Base-by-base conservation (phyloP, 2,888 invertebrate species). In the Hanleya hanleyi region DNA sequence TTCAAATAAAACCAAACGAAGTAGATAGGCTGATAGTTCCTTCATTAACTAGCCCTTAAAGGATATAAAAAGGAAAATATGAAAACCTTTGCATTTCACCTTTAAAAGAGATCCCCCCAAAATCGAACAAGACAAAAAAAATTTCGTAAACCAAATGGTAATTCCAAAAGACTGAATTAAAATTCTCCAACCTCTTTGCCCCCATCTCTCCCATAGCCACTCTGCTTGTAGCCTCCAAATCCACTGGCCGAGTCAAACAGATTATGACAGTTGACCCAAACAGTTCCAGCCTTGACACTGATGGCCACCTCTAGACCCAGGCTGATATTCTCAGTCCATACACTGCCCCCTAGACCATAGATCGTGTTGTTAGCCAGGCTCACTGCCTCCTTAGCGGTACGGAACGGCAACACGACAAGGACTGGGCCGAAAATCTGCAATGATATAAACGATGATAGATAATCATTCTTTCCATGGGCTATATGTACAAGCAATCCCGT, bases 251-350 rank as follows among this genome's bases (percentile, higher is more conserved):
- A 90, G 82, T 92, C 91, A 84, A 92, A 91, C 70, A 91, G 73
- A 74, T 92, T 92, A 86, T 92, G 91, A 61, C 89, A 86, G 84
- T 93, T 93, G 50, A 93, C 86, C 93, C 93, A 93, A 36, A 93
- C 90, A 61, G 92, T 91, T 15, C 91, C 91, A 9, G 92, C 91
- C 83, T 92, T 90, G 26, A 93, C 81, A 81, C 90, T 90, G 61
- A 90, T 83, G 0, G 92, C 91, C 7, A 93, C 91, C 87, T 93
- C 93, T 81, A 93, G 87, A 1, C 92, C 92, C 32, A 93, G 83
- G 41, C 92, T 90, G 50, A 92, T 83, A 81, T 92, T 92, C 89
- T 93, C 93, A 1, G 92, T 91, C 93, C 93, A 93, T 35, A 93
- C 90, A 73, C 93, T 92, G 2, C 91, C 91, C 15, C 90, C 92